Evolutionary conservation across 53 echinoderm and acorn worm species (phyloP).

Genomic region (Zoroaster sp.): DNA sequence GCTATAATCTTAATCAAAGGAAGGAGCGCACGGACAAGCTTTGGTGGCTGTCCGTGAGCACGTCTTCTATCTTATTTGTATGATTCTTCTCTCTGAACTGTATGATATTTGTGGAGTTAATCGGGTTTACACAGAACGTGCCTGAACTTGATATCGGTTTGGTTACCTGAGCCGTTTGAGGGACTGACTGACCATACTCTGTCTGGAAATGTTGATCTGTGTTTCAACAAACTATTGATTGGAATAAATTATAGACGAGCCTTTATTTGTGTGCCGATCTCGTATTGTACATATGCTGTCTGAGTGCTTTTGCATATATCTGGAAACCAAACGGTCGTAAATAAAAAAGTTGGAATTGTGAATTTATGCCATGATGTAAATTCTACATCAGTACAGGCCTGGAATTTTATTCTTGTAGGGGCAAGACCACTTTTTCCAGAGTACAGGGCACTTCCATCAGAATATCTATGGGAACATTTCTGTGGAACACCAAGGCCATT

Average conservation of each 20-base stretch:
- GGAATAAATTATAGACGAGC: background rate
- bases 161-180: background rate
- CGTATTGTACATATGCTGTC: background rate
- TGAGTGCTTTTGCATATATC: background rate
- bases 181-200: background rate
- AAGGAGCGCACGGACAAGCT: background rate
- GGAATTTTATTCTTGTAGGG: no score
- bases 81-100: no score
- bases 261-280: background rate
- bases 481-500: no score
- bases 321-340: background rate
- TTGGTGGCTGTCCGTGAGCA: no score
- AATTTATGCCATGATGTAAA: background rate
- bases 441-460: no score
- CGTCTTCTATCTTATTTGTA: no score
- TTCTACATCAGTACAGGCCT: no score
- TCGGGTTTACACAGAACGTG: conserved; percentile 8
- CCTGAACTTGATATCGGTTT: background rate
- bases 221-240: background rate
- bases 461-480: no score
- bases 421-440: no score
- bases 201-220: background rate
- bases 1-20: background rate
- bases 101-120: no score
- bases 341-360: background rate